Base-by-base conservation (phyloP, 1,140 invertebrate species). In the Drosophila orosa region DNA sequence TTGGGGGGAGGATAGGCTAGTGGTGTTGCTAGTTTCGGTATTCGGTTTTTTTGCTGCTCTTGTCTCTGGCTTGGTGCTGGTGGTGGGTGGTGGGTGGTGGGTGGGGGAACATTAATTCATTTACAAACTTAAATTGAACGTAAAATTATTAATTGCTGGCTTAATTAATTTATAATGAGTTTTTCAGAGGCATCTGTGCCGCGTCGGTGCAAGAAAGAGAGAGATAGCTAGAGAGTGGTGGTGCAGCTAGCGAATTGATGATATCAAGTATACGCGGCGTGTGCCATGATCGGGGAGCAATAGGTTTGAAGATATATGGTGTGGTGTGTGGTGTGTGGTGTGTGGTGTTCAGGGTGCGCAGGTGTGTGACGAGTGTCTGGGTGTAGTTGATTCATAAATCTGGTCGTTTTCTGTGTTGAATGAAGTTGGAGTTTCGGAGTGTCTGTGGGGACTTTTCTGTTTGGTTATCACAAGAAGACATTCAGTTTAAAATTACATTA, bases 161-260 rank as follows among this genome's bases (percentile, higher is more conserved):
- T 79, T 87, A 80, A 87, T 87, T 87, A 68, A 83, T 83, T 83
- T 83, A 77, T 86, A 86, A 86, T 87, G 83, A 89, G 83, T 89
- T 69, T 76, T 73, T 48, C 52, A 75, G 52, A 37, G 57, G 65
- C 82, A 82, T 76, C 78, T 87, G 82, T 76, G 75, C 58, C 62
- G 39, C 50, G 80, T 78, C 80, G 59, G 67, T 76, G 77, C 75
- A 39, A 59, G 54, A 47, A 9, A 56, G 24, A 58, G 39, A 69
- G 33, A 45, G 35, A 35, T 29, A 31, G 31, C 48, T 50, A 52
- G 29, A 44, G 35, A 10, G 69, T 33, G 59, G 44, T 33, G 59
- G 54, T 75, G 72, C 73, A 66, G 54, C 47, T 48, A 37, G 52
- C 59, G 52, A 66, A 44, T 45, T 48, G 58, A 67, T 37, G 31